Conservation (phyloP, 53 echinoderm and acorn worm species). For the Paracentrotus lividus region DNA sequence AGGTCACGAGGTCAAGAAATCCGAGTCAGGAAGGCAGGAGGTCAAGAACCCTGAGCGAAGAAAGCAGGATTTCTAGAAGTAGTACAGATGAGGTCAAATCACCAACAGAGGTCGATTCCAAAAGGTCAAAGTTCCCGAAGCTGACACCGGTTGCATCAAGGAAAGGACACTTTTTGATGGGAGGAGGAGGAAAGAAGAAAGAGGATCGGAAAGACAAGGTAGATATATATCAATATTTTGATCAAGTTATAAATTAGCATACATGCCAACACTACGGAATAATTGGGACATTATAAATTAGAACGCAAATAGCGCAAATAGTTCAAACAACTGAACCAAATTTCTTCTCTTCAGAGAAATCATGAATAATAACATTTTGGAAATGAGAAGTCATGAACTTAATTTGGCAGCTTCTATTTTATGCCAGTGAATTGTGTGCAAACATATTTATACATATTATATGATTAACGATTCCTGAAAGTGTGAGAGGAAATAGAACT, state of each 20-base stretch:
- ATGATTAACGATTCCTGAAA: no score
- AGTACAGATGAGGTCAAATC: conserved; percentile 27
- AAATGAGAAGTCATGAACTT: background rate
- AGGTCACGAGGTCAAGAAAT: conserved; percentile 17
- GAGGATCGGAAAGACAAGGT: conserved; percentile 12
- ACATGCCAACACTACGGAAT: no score
- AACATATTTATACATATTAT: no score
- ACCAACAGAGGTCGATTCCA: background rate
- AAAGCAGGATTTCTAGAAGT: background rate
- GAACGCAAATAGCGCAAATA: no score
- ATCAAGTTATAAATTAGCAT: no score
- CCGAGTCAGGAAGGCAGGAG: background rate
- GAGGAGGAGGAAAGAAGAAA: conserved; percentile 23
- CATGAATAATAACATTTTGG: background rate
- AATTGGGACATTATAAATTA: no score
- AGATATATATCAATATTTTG: no score
- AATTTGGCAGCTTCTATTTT: background rate
- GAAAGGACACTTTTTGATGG: conserved; percentile 64
- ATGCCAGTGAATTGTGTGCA: no score
- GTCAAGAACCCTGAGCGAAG: background rate
- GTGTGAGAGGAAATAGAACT: no score
- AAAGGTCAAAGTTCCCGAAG: conserved; percentile 3
- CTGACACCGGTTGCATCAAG: background rate
- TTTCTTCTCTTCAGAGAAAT: no score
- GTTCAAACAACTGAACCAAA: no score